These are phyloP conservation scores for Diplolepis rosae DNA, from an alignment of 2,888 invertebrate genomes.

Conservation along the genomic window DNA sequence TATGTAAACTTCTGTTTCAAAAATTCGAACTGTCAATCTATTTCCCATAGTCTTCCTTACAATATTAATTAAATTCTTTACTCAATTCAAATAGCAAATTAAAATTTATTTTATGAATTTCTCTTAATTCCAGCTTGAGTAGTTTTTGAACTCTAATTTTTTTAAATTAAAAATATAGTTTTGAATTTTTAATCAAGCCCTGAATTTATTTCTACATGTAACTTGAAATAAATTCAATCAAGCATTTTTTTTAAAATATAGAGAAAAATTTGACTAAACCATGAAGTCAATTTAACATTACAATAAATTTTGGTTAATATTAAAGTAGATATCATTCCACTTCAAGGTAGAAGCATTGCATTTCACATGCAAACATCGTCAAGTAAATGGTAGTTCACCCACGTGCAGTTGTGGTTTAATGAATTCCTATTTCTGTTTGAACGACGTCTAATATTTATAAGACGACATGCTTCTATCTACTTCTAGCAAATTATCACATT, in stretches of 20 bases:
- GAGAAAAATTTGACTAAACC: not conserved
- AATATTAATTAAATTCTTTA: too few species aligned
- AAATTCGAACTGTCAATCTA: too few species aligned
- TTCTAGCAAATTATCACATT: not conserved
- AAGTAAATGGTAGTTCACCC: not conserved
- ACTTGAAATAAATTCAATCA: too few species aligned
- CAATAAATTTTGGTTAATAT: not conserved
- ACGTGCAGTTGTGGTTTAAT: slow-evolving; percentile 7
- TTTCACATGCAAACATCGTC: not conserved
- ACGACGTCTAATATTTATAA: not conserved
- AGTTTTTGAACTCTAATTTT: too few species aligned
- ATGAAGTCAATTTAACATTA: not conserved
- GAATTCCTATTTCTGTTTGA: slow-evolving; percentile 1
- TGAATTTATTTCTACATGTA: too few species aligned
- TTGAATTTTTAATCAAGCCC: not conserved
- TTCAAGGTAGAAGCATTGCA: not conserved
- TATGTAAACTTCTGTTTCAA: not conserved
- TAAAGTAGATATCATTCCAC: not conserved
- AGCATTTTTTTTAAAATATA: too few species aligned
- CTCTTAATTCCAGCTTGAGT: too few species aligned
- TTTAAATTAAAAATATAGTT: not conserved
- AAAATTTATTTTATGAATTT: too few species aligned
- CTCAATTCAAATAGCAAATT: too few species aligned
- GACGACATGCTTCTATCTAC: not conserved
- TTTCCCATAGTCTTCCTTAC: too few species aligned